Conservation (phyloP, 2,888 invertebrate genomes). For the Phasia obesa region DNA sequence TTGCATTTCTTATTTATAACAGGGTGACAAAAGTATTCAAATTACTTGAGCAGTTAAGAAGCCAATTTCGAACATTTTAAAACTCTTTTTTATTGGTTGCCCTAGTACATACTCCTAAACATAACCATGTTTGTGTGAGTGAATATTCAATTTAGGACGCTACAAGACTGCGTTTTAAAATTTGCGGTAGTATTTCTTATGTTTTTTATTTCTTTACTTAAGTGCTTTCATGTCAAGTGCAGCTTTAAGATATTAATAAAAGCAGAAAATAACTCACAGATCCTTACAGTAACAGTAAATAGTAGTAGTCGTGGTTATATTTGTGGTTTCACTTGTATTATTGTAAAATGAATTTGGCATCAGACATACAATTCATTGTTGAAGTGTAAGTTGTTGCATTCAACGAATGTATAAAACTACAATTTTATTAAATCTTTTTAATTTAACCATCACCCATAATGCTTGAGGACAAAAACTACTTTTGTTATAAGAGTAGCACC, state of each 20-base stretch:
- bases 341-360: constrained; percentile 1
- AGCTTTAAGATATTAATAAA: constrained; percentile 48
- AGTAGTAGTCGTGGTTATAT: not conserved
- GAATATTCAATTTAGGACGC: constrained; percentile 11
- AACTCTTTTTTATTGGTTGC: not conserved
- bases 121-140: too few species aligned
- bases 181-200: constrained; percentile 1
- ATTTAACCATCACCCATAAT: too few species aligned
- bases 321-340: constrained; percentile 9
- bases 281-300: not conserved
- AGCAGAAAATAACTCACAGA: not conserved
- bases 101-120: not conserved
- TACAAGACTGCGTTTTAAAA: not conserved
- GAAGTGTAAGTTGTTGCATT: not conserved
- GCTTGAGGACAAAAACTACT: too few species aligned
- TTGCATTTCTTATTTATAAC: too few species aligned
- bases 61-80: too few species aligned
- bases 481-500: not conserved
- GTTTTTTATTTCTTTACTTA: constrained; percentile 25
- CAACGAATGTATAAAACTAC: not conserved
- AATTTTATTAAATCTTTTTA: not conserved
- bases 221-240: constrained; percentile 62
- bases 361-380: not conserved
- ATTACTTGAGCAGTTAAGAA: too few species aligned
- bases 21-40: too few species aligned